phyloP scores from a whole-genome alignment of 2,797 vertebrate species.

The Gallinago solitaria region DNA sequence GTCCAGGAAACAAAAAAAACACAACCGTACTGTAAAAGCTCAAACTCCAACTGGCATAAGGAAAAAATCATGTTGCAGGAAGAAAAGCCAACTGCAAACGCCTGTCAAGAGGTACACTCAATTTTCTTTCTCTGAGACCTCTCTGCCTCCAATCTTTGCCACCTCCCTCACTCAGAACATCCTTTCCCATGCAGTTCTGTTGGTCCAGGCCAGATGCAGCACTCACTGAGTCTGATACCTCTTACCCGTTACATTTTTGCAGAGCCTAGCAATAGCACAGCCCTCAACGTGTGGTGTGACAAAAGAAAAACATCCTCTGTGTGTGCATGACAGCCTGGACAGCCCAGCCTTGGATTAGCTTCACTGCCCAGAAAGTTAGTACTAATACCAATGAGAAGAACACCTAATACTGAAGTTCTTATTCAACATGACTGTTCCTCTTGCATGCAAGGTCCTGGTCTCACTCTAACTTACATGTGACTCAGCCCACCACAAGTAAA shows the following conservation, averaged over 20 bases:
- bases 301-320: background rate
- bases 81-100: background rate
- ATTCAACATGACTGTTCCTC: background rate
- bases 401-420: background rate
- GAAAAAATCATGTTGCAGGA: background rate
- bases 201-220: background rate
- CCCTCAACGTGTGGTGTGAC: background rate
- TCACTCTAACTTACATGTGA: background rate
- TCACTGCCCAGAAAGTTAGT: background rate
- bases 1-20: background rate
- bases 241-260: background rate
- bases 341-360: background rate
- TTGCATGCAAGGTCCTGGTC: background rate
- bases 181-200: background rate
- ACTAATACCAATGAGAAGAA: background rate
- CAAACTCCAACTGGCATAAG: background rate
- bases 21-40: background rate
- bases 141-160: background rate
- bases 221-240: background rate
- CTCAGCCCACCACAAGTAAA: background rate
- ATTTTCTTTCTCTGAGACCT: background rate
- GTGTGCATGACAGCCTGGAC: background rate
- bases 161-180: background rate
- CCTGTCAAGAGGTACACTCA: background rate
- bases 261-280: background rate